phyloP scores from a whole-genome alignment of 23 tunicate species.

The Oikopleura dioica region DNA sequence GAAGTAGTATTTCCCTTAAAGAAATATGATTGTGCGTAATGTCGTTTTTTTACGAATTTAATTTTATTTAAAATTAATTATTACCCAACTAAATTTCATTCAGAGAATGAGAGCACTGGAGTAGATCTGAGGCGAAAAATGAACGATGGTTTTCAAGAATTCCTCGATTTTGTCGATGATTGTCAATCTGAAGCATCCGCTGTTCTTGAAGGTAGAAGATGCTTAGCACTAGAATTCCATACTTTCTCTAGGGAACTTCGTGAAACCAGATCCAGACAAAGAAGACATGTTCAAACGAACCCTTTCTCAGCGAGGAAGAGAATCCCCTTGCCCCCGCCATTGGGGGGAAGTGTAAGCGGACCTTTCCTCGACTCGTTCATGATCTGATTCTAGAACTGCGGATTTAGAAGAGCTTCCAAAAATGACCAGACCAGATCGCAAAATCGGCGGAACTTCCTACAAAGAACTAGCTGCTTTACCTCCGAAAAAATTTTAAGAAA shows the following conservation, averaged over 20 bases:
- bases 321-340: background rate
- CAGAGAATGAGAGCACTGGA: background rate
- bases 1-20: too few relatives aligned
- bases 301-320: background rate
- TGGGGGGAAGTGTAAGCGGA: conserved; percentile 4
- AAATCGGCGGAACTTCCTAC: background rate
- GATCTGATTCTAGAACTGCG: background rate
- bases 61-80: too few relatives aligned
- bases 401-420: background rate
- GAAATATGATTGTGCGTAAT: too few relatives aligned
- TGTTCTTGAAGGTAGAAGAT: background rate
- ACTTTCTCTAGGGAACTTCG: background rate
- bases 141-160: conserved; percentile 7
- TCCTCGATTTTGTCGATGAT: background rate
- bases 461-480: conserved; percentile 9
- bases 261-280: conserved; percentile 1
- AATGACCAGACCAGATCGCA: background rate
- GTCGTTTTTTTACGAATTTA: too few relatives aligned
- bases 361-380: too few relatives aligned
- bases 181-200: background rate
- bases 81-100: too few relatives aligned
- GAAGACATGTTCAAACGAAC: background rate
- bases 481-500: background rate
- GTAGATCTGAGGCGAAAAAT: conserved; percentile 1
- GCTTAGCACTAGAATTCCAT: too few relatives aligned